Evolutionary conservation across 2,888 invertebrate genomes (phyloP).

Genomic region (Helleia helle): DNA sequence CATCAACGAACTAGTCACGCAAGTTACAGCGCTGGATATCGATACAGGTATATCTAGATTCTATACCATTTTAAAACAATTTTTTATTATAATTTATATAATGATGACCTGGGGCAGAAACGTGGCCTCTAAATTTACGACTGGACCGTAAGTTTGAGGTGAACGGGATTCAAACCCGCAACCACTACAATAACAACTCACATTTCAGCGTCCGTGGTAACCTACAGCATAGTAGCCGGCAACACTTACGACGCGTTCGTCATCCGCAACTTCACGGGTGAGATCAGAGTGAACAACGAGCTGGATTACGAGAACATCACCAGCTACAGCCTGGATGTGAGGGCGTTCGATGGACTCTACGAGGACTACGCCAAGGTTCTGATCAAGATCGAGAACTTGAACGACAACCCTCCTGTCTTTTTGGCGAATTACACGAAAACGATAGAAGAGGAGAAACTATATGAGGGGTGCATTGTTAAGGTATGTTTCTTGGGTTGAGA

Average conservation of each 20-base stretch:
- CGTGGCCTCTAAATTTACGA: no score
- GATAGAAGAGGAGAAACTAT: slow-evolving; percentile 82
- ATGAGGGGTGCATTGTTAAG: slow-evolving; percentile 80
- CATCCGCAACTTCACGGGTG: slow-evolving; percentile 89
- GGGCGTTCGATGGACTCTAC: slow-evolving; percentile 88
- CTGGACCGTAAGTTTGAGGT: no score
- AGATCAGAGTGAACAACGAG: slow-evolving; percentile 83
- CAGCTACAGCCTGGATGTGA: slow-evolving; percentile 87
- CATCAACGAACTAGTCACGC: slow-evolving; percentile 85
- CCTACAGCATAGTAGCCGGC: slow-evolving; percentile 90
- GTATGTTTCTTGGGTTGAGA: no score
- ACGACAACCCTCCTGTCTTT: slow-evolving; percentile 94
- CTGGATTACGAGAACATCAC: slow-evolving; percentile 90
- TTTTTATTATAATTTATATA: no score
- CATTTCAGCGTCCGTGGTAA: slow-evolving; percentile 81
- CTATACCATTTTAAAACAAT: no score
- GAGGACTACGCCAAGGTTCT: slow-evolving; percentile 88
- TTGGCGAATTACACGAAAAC: slow-evolving; percentile 80
- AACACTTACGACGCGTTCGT: slow-evolving; percentile 90
- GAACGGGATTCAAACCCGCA: no score
- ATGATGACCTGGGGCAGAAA: no score
- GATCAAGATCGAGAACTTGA: slow-evolving; percentile 90
- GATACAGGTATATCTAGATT: slow-evolving; percentile 90
- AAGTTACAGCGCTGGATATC: slow-evolving; percentile 89
- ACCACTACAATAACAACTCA: no score